Evolutionary conservation across 2,888 invertebrate species (phyloP).

Genomic region (Clunio marinus): DNA sequence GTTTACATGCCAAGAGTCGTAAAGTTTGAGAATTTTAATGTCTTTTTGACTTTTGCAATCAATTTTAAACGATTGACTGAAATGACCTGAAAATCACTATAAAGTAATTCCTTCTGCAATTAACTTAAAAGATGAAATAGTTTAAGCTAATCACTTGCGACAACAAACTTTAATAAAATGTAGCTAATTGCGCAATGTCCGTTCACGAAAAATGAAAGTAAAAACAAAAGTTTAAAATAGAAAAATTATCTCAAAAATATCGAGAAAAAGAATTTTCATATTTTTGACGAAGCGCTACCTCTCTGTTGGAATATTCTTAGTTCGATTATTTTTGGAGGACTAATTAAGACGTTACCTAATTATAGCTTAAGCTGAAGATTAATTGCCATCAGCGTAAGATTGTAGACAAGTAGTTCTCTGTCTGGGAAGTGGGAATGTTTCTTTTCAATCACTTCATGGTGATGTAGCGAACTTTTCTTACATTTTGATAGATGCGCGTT

Average conservation of each 20-base stretch:
- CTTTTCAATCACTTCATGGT: too few species aligned
- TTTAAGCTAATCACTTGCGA: neutral
- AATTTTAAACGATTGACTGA: too few species aligned
- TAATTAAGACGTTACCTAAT: constrained; percentile 9
- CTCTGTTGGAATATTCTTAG: too few species aligned
- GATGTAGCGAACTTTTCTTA: too few species aligned
- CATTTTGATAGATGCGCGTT: too few species aligned
- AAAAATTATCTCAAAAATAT: constrained; percentile 20
- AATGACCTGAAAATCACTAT: too few species aligned
- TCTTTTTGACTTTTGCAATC: neutral
- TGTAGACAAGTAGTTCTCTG: too few species aligned
- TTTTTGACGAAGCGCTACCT: too few species aligned
- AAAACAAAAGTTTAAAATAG: constrained; percentile 7
- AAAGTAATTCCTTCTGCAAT: neutral
- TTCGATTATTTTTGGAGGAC: constrained; percentile 9
- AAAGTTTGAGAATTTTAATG: constrained; percentile 23
- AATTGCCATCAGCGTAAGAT: too few species aligned
- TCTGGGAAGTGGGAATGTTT: too few species aligned
- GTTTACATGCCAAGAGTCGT: constrained; percentile 27
- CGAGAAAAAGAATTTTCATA: too few species aligned
- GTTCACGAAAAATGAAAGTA: neutral
- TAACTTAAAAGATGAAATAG: neutral
- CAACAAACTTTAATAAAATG: neutral
- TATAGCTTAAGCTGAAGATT: too few species aligned
- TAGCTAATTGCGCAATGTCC: neutral